These are phyloP conservation scores for Hirundo rustica DNA, from an alignment of 2,797 vertebrate genomes.

Conservation along the genomic window DNA sequence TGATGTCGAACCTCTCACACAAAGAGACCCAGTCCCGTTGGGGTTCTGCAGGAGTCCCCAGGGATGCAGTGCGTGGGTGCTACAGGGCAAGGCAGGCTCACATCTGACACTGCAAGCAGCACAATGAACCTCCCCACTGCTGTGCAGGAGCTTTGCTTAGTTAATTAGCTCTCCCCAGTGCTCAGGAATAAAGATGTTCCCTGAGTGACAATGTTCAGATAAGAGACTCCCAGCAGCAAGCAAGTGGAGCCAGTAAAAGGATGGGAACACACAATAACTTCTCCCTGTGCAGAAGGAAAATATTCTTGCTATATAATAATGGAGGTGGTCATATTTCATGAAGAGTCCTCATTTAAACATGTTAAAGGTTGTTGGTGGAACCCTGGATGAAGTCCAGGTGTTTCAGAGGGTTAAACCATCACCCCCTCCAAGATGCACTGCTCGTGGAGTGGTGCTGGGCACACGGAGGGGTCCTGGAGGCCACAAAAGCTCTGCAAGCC, in stretches of 20 bases:
- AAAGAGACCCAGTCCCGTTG: rapidly evolving
- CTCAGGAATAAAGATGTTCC: neutral
- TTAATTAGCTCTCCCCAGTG: neutral
- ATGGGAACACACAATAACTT: neutral
- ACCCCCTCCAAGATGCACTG: neutral
- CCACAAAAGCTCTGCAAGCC: rapidly evolving
- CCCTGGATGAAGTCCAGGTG: neutral
- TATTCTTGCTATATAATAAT: neutral
- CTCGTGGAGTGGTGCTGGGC: neutral
- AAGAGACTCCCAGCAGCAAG: neutral
- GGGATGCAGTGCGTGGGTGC: neutral
- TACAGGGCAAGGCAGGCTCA: neutral
- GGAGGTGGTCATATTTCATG: neutral
- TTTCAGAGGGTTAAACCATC: neutral
- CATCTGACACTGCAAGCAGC: neutral
- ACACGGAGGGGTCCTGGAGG: neutral
- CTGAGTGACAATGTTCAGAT: neutral
- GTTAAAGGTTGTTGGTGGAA: neutral
- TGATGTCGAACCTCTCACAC: neutral
- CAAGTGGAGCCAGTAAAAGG: neutral
- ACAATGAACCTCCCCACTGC: neutral
- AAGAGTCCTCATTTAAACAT: neutral
- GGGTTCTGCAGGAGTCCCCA: neutral
- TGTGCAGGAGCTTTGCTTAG: neutral
- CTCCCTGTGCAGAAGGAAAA: neutral